Percentiles rank a stretch among this genome's conserved stretches.
Conservation (phyloP, 2,888 invertebrate species). For the Euproctis similis region DNA sequence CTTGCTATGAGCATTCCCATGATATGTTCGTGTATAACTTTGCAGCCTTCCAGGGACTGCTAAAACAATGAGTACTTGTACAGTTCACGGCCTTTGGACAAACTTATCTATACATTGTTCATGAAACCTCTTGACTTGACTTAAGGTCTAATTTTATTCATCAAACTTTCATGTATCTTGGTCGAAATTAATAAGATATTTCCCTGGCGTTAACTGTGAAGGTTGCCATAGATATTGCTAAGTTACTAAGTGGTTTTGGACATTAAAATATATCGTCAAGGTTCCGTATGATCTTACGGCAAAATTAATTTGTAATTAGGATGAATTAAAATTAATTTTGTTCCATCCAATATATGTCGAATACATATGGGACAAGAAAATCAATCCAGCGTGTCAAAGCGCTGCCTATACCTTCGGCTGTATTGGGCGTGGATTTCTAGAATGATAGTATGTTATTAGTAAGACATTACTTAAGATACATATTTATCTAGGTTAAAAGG, state of each 20-base stretch:
- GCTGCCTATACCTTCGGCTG: too few relatives aligned
- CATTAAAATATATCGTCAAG: slow-evolving; percentile 28
- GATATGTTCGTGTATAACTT: slow-evolving; percentile 25
- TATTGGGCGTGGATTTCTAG: too few relatives aligned
- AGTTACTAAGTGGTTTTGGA: slow-evolving; percentile 30
- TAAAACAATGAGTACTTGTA: slow-evolving; percentile 30
- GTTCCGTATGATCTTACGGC: too few relatives aligned
- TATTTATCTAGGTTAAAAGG: too few relatives aligned
- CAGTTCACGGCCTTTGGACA: slow-evolving; percentile 23
- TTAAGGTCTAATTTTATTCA: slow-evolving; percentile 9
- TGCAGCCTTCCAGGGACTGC: slow-evolving; percentile 24
- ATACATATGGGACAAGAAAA: too few relatives aligned
- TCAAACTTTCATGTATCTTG: slow-evolving; percentile 2
- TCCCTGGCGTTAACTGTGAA: slow-evolving; percentile 26
- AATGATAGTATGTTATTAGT: too few relatives aligned
- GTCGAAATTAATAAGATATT: slow-evolving; percentile 31
- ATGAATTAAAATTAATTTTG: too few relatives aligned
- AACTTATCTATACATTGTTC: slow-evolving; percentile 6
- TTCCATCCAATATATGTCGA: too few relatives aligned
- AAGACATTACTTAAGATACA: too few relatives aligned
- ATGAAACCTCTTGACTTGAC: not conserved
- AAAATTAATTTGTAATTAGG: too few relatives aligned
- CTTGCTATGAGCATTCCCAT: slow-evolving; percentile 24
- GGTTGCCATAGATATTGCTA: slow-evolving; percentile 30
- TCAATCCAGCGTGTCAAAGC: too few relatives aligned